Conservation (phyloP, 2,797 vertebrate genomes). For the Semotilus atromaculatus region DNA sequence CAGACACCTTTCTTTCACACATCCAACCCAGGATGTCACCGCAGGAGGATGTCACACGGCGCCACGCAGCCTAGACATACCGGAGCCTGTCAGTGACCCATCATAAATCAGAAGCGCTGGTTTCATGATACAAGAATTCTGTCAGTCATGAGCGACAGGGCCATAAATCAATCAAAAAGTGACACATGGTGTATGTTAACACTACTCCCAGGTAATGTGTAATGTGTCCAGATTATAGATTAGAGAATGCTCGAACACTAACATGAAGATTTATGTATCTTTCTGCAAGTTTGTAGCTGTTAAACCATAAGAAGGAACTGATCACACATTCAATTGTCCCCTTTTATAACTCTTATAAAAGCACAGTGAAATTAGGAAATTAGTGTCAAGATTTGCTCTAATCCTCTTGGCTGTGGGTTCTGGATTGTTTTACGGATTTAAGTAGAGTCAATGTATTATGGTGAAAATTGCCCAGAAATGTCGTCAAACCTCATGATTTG, state of each 20-base stretch:
- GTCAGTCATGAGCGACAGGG: too few relatives aligned
- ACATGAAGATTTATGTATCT: background rate
- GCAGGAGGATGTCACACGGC: too few relatives aligned
- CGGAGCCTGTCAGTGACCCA: too few relatives aligned
- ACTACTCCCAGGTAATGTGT: too few relatives aligned
- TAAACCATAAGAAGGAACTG: constrained; percentile 51
- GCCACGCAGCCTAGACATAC: too few relatives aligned
- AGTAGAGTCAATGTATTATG: background rate
- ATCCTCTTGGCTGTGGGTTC: constrained; percentile 18
- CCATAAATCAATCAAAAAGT: too few relatives aligned
- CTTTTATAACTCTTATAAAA: constrained; percentile 28
- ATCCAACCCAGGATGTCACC: too few relatives aligned
- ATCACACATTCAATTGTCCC: constrained; percentile 43
- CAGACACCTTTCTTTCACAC: too few relatives aligned
- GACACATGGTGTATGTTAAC: too few relatives aligned
- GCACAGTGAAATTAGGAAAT: constrained; percentile 43
- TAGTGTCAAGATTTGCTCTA: constrained; percentile 30
- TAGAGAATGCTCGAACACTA: background rate
- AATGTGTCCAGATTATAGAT: background rate
- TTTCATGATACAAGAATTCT: too few relatives aligned
- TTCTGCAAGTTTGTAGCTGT: constrained; percentile 22
- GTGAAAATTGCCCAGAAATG: background rate
- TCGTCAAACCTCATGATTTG: background rate
- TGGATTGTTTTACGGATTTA: background rate
- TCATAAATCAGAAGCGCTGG: too few relatives aligned